Base-by-base conservation (phyloP, 2,797 vertebrate species). In the Mus spretus region DNA sequence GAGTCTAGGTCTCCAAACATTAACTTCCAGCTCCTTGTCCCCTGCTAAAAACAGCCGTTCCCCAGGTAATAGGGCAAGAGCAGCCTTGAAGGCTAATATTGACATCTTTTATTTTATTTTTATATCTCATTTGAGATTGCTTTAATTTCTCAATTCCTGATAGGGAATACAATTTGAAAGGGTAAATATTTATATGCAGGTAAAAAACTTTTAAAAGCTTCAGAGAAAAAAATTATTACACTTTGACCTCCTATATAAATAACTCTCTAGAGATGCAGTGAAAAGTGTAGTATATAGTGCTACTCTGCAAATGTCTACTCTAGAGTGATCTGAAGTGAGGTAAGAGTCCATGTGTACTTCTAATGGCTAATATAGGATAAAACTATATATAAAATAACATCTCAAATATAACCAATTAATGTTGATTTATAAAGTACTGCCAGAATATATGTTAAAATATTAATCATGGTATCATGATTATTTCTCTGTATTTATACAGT, bases 141-240 rank as follows among this genome's bases (percentile, higher is more conserved):
- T 74, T 47, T 40, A 93, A 75, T 94, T 92, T 77, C n/a, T 94
- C 63, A 94, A 44, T 22, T 94, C 70, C 80, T 61, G 24, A 50
- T 13, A 63, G 8, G 95, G 15, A n/a, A 53, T 84, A 72, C 12
- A 89, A 53, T 91, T 91, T 93, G 28, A 87, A 97, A 95, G 9
- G 55, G 13, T 50, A 19, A 61, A 61, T 26, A 47, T 57, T 0
- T 5, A 63, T 47, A 17, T 92, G 44, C 61, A 92, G 55, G 28
- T 88, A 85, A 94, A 96, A 96, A 93, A 47, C 1, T 31, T 93
- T 65, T 59, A 94, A 95, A 93, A 75, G 44, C 8, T 34, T 89
- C 34, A 57, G 28, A 34, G 34, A 15, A 15, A 22, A 22, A 82
- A 94, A 81, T 94, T 75, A 91, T 53, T 93, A 6, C 53, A 80